phyloP scores from a whole-genome alignment of 2,888 invertebrate genomes.

The Lomographa bimaculata region DNA sequence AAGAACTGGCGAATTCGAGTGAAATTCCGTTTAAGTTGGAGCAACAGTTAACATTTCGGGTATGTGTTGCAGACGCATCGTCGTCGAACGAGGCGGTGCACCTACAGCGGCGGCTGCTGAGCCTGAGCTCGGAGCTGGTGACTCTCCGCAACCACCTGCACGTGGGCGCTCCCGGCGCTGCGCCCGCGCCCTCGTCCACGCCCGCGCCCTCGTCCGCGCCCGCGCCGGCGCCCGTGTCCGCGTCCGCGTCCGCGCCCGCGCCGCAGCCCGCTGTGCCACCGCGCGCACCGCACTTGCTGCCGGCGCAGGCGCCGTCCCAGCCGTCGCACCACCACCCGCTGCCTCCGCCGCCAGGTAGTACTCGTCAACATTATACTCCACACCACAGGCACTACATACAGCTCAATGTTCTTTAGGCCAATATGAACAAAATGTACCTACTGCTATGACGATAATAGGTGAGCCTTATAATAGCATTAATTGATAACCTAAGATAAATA shows the following conservation, averaged over 20 bases:
- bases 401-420: too few species aligned
- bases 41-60: too few species aligned
- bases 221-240: constrained; percentile 52
- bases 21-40: too few species aligned
- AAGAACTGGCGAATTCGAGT: too few species aligned
- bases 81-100: constrained; percentile 97
- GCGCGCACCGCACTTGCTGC: constrained; percentile 42
- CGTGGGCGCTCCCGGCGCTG: constrained; percentile 78
- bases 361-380: too few species aligned
- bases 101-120: constrained; percentile 94
- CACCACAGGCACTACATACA: too few species aligned
- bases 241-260: constrained; percentile 55
- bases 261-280: constrained; percentile 54
- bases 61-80: constrained; percentile 93
- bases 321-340: constrained; percentile 33
- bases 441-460: too few species aligned
- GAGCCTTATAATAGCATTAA: too few species aligned
- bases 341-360: constrained; percentile 47
- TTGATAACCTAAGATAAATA: too few species aligned
- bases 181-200: constrained; percentile 51
- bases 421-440: too few species aligned
- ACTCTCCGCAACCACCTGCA: constrained; percentile 95
- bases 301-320: constrained; percentile 55
- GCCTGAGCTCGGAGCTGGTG: constrained; percentile 95
- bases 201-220: constrained; percentile 54